Percentiles rank a stretch among this genome's conserved stretches.
Evolutionary conservation across 2,113 vertebrate genomes (phyloP).

Genomic region (Strigops habroptila): DNA sequence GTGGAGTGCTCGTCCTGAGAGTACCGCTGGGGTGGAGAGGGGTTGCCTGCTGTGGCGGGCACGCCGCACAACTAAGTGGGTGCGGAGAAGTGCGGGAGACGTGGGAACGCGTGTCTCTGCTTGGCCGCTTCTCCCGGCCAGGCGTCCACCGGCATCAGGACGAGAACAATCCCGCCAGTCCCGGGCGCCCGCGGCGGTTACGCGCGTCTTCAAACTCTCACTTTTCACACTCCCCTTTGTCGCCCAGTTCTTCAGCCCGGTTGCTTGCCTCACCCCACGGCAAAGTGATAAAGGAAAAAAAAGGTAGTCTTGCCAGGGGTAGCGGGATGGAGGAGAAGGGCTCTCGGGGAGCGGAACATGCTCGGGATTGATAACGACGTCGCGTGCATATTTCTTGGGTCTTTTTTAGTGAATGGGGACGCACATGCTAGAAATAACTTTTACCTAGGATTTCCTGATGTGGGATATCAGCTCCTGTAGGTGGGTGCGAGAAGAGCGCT

Average conservation of each 20-base stretch:
- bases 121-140: background rate
- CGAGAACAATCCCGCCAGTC: background rate
- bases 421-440: background rate
- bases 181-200: background rate
- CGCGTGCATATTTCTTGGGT: accelerated
- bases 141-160: background rate
- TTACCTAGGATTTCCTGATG: background rate
- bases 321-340: accelerated
- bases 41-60: background rate
- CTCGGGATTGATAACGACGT: background rate
- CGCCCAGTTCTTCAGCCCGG: background rate
- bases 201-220: background rate
- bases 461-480: background rate
- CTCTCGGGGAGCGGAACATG: accelerated
- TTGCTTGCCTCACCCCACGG: background rate
- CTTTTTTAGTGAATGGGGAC: background rate
- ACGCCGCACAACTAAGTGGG: background rate
- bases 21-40: background rate
- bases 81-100: too few relatives aligned
- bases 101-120: background rate
- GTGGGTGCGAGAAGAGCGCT: background rate
- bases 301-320: background rate
- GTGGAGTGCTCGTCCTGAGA: background rate
- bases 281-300: background rate
- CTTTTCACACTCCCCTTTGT: background rate